A percentile compares a stretch with the other conserved stretches of the same genome.
Evolutionary conservation across 1,140 invertebrate genomes (phyloP).

Genomic region (Calycopis cecrops): DNA sequence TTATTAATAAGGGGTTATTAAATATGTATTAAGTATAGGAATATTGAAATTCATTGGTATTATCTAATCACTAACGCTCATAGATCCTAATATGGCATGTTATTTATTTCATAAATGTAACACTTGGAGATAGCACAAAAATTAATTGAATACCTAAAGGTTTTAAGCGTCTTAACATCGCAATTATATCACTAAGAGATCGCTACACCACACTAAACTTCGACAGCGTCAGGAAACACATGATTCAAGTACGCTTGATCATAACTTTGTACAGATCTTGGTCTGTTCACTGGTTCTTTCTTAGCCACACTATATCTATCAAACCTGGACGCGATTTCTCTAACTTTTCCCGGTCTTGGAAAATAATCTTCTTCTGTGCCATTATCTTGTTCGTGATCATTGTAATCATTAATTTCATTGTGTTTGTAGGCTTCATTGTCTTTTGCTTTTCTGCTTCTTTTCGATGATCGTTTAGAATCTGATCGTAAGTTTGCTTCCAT

Average conservation of each 20-base stretch:
- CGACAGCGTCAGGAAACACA: slow-evolving; percentile 69
- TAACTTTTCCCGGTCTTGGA: slow-evolving; percentile 63
- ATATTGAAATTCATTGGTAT: not conserved
- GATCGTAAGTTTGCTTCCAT: not conserved
- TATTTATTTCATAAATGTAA: slow-evolving; percentile 11
- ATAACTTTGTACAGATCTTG: slow-evolving; percentile 66
- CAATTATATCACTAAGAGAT: slow-evolving; percentile 44
- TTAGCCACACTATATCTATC: slow-evolving; percentile 45
- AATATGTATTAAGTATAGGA: not conserved
- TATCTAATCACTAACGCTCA: not conserved
- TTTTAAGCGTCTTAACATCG: slow-evolving; percentile 16
- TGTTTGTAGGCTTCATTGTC: slow-evolving; percentile 42
- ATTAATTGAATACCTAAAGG: not conserved
- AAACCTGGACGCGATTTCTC: slow-evolving; percentile 62
- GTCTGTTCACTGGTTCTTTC: slow-evolving; percentile 41
- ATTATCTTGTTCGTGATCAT: slow-evolving; percentile 22
- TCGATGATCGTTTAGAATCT: not conserved
- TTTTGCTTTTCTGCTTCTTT: slow-evolving; percentile 22
- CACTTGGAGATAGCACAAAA: not conserved
- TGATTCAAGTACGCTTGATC: slow-evolving; percentile 71
- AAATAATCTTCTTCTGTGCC: slow-evolving; percentile 35
- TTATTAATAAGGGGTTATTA: too few relatives aligned
- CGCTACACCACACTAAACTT: slow-evolving; percentile 53
- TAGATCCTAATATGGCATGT: slow-evolving; percentile 13
- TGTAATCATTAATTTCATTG: slow-evolving; percentile 24